Evolutionary conservation across 2,113 vertebrate genomes (phyloP).

Genomic region (Atlantisia rogersi): DNA sequence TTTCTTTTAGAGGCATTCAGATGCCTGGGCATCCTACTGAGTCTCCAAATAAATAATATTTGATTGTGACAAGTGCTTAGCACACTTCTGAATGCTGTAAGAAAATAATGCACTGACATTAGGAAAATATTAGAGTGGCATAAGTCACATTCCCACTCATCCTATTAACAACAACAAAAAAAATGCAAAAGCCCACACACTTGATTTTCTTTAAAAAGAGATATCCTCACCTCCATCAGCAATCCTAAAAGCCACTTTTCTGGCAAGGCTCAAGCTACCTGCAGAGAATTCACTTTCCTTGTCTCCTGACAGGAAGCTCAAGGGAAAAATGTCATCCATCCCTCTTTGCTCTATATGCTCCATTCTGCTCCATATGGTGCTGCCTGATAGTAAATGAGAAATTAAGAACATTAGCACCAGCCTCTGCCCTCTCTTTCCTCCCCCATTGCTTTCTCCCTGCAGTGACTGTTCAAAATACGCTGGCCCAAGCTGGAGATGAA

Average conservation of each 20-base stretch:
- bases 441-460: neutral
- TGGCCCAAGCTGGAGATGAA: slow-evolving; percentile 15
- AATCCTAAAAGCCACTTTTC: slow-evolving; percentile 50
- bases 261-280: slow-evolving; percentile 52
- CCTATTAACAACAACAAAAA: neutral
- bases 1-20: slow-evolving; percentile 31
- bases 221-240: neutral
- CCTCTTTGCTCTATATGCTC: neutral
- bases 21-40: neutral
- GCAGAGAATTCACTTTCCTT: slow-evolving; percentile 62
- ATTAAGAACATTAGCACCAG: slow-evolving; percentile 56
- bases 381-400: slow-evolving; percentile 67
- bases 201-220: neutral
- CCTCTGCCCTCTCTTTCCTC: neutral
- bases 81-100: neutral
- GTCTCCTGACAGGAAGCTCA: slow-evolving; percentile 29
- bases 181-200: neutral
- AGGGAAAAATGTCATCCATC: slow-evolving; percentile 45
- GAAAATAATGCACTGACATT: slow-evolving; percentile 11
- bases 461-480: neutral
- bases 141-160: slow-evolving; percentile 6
- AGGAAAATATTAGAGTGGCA: neutral
- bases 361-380: slow-evolving; percentile 47
- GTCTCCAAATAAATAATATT: slow-evolving; percentile 35
- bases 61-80: slow-evolving; percentile 40